Base-by-base conservation (phyloP, 2,797 vertebrate genomes). In the Epinephelus malabaricus region DNA sequence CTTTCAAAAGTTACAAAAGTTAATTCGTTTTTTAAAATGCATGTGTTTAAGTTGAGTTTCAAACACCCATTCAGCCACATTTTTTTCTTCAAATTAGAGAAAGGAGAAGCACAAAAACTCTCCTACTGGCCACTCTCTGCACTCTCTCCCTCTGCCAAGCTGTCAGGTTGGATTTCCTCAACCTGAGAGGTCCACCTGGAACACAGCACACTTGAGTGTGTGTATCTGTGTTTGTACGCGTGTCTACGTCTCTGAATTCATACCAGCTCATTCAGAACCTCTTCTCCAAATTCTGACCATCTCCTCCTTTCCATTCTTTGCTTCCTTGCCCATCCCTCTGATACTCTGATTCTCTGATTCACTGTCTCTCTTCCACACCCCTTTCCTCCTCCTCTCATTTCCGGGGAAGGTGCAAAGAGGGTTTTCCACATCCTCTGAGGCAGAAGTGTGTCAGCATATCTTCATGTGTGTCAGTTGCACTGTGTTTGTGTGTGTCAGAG, bases 361-460 rank as follows among this genome's bases (percentile, higher is more conserved):
- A 21, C 34, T 59, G 38, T 25, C 61, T 55, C 59, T 65, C 64
- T 66, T 46, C 54, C 40, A 51, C 59, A 40, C 19, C 59, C 69
- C 19, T 60, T n/a, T 62, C 51, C 23, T 43, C 38, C 63, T 63
- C 69, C 49, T 47, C 38, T 8, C 27, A 27, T 69, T 61, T 72
- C 38, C 11, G 9, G 69, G 60, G 66, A 79, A 68, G 69, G 76
- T 72, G 70, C 30, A 85, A 84, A 86, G 81, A 84, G 83, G 85
- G 72, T 84, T 90, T 86, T 91, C 89, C 86, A 86, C 79, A 89
- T 91, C 85, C 88, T 90, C 82, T 83, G 81, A 92, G 87, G 87
- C 82, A 91, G 75, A 90, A 90, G 86, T 91, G 82, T 92, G 92
- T 92, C 91, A 92, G 84, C 83, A 77, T 58, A 85, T 89, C 78